These are phyloP conservation scores for Heptranchias perlo DNA, from an alignment of 2,113 vertebrate genomes.

Conservation along the genomic window DNA sequence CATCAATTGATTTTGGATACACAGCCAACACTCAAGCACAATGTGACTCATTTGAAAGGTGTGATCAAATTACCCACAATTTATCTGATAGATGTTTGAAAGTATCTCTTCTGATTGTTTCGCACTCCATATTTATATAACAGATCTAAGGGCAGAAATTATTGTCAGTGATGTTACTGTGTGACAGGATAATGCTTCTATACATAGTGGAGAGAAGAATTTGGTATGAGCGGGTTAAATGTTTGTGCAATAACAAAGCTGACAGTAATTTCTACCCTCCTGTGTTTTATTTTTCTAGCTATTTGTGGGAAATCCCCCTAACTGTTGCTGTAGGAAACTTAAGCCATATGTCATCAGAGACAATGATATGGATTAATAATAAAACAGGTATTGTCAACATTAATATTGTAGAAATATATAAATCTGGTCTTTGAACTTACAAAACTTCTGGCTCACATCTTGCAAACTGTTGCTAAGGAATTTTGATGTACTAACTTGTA, in stretches of 20 bases:
- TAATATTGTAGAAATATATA: not conserved
- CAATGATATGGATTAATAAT: slow-evolving; percentile 95
- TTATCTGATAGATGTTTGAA: not conserved
- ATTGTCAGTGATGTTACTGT: not conserved
- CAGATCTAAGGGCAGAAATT: not conserved
- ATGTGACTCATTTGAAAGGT: not conserved
- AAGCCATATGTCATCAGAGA: slow-evolving; percentile 72
- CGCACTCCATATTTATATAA: slow-evolving; percentile 8
- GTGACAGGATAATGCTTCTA: not conserved
- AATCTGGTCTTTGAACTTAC: slow-evolving; percentile 46
- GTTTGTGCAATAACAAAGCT: not conserved
- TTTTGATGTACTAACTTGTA: not conserved
- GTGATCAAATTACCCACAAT: not conserved
- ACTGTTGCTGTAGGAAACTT: slow-evolving; percentile 86
- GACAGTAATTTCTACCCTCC: slow-evolving; percentile 37
- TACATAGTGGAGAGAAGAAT: not conserved
- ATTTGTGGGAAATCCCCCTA: slow-evolving; percentile 91
- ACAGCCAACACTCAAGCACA: not conserved
- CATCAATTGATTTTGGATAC: not conserved
- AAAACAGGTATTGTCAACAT: slow-evolving; percentile 75
- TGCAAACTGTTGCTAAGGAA: not conserved
- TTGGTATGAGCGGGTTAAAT: not conserved
- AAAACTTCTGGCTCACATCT: not conserved
- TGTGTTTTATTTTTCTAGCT: slow-evolving; percentile 69
- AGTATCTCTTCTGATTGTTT: not conserved